Evolutionary conservation across 2,888 invertebrate species (phyloP).

Genomic region (Tiliacea aurago): DNA sequence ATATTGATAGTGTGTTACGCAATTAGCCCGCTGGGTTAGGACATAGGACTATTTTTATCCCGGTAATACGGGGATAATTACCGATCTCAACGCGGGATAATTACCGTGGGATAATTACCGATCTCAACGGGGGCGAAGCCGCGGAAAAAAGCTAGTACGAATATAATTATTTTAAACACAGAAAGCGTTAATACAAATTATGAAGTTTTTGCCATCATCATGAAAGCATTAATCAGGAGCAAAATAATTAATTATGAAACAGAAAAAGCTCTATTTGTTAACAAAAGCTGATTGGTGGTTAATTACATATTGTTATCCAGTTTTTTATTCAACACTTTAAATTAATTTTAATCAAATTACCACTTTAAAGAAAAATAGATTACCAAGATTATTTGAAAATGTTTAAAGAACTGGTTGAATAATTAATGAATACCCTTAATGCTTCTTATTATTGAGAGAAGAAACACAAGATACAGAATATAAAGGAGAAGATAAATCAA

Average conservation of each 20-base stretch:
- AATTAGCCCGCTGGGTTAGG: no score
- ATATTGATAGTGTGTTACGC: no score
- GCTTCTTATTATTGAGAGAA: neutral
- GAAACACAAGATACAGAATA: neutral
- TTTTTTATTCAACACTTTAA: neutral
- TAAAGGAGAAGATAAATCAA: neutral
- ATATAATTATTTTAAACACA: neutral
- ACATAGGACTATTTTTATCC: no score
- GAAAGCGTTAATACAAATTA: conserved; percentile 5
- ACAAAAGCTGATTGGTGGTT: conserved; percentile 12
- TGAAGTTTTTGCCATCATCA: conserved; percentile 6
- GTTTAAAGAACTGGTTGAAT: neutral
- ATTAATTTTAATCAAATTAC: neutral
- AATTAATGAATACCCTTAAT: neutral
- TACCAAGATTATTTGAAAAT: neutral
- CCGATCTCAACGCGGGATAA: no score
- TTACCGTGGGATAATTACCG: no score
- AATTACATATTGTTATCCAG: neutral
- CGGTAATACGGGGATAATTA: no score
- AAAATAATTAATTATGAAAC: conserved; percentile 17
- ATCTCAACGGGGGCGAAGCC: no score
- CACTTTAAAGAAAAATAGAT: neutral
- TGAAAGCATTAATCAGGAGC: conserved; percentile 22
- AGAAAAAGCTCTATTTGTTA: conserved; percentile 10
- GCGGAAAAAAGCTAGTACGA: no score